These are phyloP conservation scores for Sprattus sprattus DNA, from an alignment of 2,113 vertebrate genomes.

Conservation along the genomic window DNA sequence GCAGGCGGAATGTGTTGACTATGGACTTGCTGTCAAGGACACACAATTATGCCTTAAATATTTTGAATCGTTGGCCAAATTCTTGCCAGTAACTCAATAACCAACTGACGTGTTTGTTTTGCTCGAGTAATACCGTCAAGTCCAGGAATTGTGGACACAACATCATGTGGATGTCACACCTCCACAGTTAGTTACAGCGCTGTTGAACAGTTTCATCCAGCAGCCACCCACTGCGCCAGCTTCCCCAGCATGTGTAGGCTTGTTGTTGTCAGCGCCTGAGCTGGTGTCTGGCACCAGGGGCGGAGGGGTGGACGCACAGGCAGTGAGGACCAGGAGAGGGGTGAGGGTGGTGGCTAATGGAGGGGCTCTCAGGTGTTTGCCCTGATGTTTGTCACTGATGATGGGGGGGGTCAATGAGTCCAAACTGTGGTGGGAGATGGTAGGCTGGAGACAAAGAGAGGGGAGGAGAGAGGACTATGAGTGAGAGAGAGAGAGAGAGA, in stretches of 20 bases:
- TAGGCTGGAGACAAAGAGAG: background rate
- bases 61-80: background rate
- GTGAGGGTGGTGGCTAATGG: background rate
- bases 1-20: background rate
- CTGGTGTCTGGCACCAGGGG: background rate
- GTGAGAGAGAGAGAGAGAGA: background rate
- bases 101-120: background rate
- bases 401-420: background rate
- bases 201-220: background rate
- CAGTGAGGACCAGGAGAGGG: background rate
- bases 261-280: background rate
- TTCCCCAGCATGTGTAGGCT: background rate
- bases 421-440: background rate
- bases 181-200: background rate
- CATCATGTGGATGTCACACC: conserved; percentile 7
- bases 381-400: background rate
- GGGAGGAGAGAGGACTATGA: background rate
- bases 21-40: conserved; percentile 10
- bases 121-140: background rate
- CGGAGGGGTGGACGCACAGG: background rate
- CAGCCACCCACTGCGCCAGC: background rate
- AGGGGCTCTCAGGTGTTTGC: background rate
- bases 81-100: background rate
- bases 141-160: background rate
- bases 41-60: conserved; percentile 3